A percentile compares a stretch with the other conserved stretches of the same genome.
Conservation (phyloP, 2,113 vertebrate species). For the Pongo abelii region DNA sequence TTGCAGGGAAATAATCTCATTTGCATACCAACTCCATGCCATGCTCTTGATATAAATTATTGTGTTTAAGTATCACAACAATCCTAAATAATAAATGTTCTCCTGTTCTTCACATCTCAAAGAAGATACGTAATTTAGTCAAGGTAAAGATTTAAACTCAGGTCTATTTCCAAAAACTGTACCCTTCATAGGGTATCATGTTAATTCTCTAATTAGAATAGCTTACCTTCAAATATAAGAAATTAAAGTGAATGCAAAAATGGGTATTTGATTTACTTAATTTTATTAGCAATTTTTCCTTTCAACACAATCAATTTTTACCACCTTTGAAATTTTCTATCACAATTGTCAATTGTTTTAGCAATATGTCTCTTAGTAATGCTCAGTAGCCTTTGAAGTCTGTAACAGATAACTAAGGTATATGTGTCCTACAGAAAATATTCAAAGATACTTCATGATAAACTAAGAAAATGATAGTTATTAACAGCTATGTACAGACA, state of each 20-base stretch:
- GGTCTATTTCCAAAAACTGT: background rate
- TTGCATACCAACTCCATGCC: background rate
- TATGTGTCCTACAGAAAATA: background rate
- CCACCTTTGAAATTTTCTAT: background rate
- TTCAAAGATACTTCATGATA: background rate
- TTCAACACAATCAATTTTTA: background rate
- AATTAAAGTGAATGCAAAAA: slow-evolving; percentile 22
- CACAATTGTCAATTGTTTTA: background rate
- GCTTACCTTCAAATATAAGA: background rate
- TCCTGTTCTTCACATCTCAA: background rate
- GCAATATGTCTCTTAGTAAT: background rate
- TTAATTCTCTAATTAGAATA: slow-evolving; percentile 24
- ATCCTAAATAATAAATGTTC: background rate
- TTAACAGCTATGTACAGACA: background rate
- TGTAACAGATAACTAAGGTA: background rate
- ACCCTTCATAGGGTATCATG: background rate
- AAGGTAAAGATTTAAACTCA: background rate
- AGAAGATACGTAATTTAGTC: background rate
- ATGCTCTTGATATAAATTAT: background rate
- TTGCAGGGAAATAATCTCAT: background rate
- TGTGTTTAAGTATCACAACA: slow-evolving; percentile 19
- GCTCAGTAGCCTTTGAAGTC: background rate
- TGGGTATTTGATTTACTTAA: background rate
- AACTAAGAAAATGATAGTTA: slow-evolving; percentile 45
- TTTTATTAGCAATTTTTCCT: background rate